These are phyloP conservation scores for Sesia apiformis DNA, from an alignment of 2,888 invertebrate species.

Conservation along the genomic window DNA sequence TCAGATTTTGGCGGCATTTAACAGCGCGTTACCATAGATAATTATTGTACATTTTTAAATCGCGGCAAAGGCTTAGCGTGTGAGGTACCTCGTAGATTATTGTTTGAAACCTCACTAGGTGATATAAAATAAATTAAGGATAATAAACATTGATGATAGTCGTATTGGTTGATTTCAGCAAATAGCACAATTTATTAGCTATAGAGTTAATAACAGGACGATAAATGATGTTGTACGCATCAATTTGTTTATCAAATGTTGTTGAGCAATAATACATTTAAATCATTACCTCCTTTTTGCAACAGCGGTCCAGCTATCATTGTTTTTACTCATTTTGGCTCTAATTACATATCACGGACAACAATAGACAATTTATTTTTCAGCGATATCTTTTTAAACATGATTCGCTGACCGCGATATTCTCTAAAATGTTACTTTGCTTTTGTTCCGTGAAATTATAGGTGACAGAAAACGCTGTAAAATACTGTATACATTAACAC, in stretches of 20 bases:
- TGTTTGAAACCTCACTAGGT: slow-evolving; percentile 71
- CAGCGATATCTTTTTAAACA: neutral
- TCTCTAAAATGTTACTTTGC: slow-evolving; percentile 40
- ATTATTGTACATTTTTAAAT: neutral
- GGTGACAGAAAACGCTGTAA: slow-evolving; percentile 3
- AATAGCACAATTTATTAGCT: slow-evolving; percentile 68
- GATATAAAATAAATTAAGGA: slow-evolving; percentile 53
- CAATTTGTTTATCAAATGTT: slow-evolving; percentile 32
- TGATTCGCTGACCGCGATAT: slow-evolving; percentile 26
- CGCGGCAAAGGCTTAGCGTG: slow-evolving; percentile 28
- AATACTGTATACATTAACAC: no score
- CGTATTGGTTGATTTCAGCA: slow-evolving; percentile 39
- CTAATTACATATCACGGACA: slow-evolving; percentile 45
- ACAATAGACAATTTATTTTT: slow-evolving; percentile 12
- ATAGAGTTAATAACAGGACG: slow-evolving; percentile 39
- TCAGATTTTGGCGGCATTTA: slow-evolving; percentile 2
- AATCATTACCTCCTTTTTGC: slow-evolving; percentile 15
- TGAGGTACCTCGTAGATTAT: slow-evolving; percentile 54
- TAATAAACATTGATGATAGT: slow-evolving; percentile 41
- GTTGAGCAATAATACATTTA: slow-evolving; percentile 27
- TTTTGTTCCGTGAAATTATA: slow-evolving; percentile 55
- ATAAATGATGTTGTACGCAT: slow-evolving; percentile 20
- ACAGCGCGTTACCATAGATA: slow-evolving; percentile 1
- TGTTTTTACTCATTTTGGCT: slow-evolving; percentile 15
- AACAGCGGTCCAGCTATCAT: slow-evolving; percentile 21